Evolutionary conservation across 2,113 vertebrate genomes (phyloP).

Genomic region (Blennius ocellaris): DNA sequence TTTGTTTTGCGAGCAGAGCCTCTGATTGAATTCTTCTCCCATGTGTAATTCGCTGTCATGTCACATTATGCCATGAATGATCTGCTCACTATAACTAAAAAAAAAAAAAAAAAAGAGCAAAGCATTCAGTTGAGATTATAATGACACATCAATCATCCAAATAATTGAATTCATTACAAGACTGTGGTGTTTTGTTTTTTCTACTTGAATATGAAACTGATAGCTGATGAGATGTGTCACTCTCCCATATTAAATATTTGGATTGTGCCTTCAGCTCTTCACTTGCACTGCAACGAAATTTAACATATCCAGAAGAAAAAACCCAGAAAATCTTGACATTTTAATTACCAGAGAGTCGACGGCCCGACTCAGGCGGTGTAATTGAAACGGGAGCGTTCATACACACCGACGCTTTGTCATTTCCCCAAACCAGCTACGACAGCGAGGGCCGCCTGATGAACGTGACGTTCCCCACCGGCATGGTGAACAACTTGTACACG

Average conservation of each 20-base stretch:
- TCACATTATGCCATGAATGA: conserved; percentile 39
- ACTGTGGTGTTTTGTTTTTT: conserved; percentile 3
- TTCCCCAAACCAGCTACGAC: conserved; percentile 89
- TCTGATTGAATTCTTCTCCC: conserved; percentile 47
- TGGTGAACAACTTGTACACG: conserved; percentile 93
- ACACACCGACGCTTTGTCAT: conserved; percentile 55
- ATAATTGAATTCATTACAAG: conserved; percentile 57
- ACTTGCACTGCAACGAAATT: conserved; percentile 38
- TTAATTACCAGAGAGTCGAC: conserved; percentile 66
- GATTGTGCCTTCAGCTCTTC: conserved; percentile 26
- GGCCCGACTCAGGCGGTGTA: conserved; percentile 49
- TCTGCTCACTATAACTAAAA: no score
- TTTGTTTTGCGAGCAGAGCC: conserved; percentile 28
- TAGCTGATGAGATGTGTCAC: conserved; percentile 60
- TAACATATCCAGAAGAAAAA: conserved; percentile 11
- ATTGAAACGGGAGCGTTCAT: conserved; percentile 51
- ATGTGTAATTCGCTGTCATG: conserved; percentile 60
- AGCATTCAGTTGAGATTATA: conserved; percentile 53
- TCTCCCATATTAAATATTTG: conserved; percentile 62
- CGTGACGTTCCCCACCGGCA: conserved; percentile 96
- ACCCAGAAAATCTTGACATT: conserved; percentile 55
- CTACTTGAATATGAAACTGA: conserved; percentile 38
- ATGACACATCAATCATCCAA: conserved; percentile 67
- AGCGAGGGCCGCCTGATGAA: conserved; percentile 96
- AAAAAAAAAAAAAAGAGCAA: conserved; percentile 29